Evolutionary conservation across 2,888 invertebrate genomes (phyloP), one percentile per base, ranked within the genome.

Genomic region (Arrhopalites spinosus): DNA sequence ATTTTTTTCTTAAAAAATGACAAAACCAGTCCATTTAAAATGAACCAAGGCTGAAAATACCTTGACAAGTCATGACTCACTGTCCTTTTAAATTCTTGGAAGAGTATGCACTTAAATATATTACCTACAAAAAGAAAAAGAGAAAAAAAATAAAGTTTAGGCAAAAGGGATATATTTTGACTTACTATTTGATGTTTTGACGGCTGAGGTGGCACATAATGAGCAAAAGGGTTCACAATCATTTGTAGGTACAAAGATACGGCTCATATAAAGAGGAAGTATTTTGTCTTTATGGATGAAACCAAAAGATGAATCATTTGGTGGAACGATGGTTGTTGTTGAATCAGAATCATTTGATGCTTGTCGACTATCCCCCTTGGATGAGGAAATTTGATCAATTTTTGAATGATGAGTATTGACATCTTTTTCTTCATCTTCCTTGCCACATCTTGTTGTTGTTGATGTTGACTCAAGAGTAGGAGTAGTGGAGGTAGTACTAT

Each of bases 201-300:
- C 78, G 29, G 77, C 77, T 68, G 79, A 72, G 17, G 79, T 75
- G 50, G 79, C 74, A 66, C 81, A 81, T 15, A 81, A 68, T 43
- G 80, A 80, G 66, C 81, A 81, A 75, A 80, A 81, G n/a, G 80
- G 80, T 71, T 81, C 81, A 74, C 81, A 81, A 53, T 81, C 81
- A n/a, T 77, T 64, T 72, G 76, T 72, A 56, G 47, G 56, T 5
- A 69, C 43, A 27, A 76, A 68, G 63, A 78, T 67, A 20, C 78
- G 78, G 69, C 77, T 77, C 73, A 78, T 75, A 59, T 73, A 77
- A 30, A 74, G 13, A 7, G 78, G 78, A 63, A 75, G 64, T 20
- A 73, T 50, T 70, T 73, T 78, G 50, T 71, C 68, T 23, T 30
- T 61, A 20, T 23, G n/a, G n/a, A n/a, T n/a, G n/a, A n/a, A n/a